These are phyloP conservation scores for Ophion costatus DNA, from an alignment of 2,888 invertebrate genomes.

Conservation along the genomic window DNA sequence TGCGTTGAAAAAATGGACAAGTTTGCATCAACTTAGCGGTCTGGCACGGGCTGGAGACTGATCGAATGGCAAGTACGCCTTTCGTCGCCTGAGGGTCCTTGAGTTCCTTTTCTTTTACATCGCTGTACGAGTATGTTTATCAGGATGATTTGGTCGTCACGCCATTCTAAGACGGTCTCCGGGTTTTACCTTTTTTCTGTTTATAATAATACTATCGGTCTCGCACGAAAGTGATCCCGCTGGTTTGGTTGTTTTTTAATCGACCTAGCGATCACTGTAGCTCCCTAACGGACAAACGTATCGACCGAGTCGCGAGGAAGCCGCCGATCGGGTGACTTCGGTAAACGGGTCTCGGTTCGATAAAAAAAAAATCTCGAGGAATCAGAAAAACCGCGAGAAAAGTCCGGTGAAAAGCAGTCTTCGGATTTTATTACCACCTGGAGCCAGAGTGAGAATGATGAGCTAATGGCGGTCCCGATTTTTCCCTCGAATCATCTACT, in stretches of 20 bases:
- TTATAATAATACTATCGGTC: conserved; percentile 59
- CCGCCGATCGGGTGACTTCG: neutral
- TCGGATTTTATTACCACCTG: conserved; percentile 10
- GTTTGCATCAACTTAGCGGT: too few species aligned
- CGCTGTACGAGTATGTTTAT: neutral
- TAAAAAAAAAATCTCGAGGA: conserved; percentile 14
- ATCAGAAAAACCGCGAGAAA: conserved; percentile 22
- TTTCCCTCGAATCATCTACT: neutral
- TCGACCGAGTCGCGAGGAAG: neutral
- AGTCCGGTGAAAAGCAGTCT: conserved; percentile 26
- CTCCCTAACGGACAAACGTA: neutral
- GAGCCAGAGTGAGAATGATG: neutral
- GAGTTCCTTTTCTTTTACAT: neutral
- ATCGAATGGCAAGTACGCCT: too few species aligned
- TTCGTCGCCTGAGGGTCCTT: too few species aligned
- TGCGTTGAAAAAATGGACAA: too few species aligned
- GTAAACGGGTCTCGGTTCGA: neutral
- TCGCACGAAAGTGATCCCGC: conserved; percentile 32
- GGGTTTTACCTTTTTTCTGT: neutral
- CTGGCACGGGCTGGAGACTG: too few species aligned
- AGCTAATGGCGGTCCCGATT: conserved; percentile 6
- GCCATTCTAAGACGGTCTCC: neutral
- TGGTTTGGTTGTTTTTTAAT: neutral
- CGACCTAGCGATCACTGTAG: neutral
- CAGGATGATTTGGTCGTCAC: neutral